Conservation (phyloP, 1,140 invertebrate species). For the Temnothorax nylanderi region DNA sequence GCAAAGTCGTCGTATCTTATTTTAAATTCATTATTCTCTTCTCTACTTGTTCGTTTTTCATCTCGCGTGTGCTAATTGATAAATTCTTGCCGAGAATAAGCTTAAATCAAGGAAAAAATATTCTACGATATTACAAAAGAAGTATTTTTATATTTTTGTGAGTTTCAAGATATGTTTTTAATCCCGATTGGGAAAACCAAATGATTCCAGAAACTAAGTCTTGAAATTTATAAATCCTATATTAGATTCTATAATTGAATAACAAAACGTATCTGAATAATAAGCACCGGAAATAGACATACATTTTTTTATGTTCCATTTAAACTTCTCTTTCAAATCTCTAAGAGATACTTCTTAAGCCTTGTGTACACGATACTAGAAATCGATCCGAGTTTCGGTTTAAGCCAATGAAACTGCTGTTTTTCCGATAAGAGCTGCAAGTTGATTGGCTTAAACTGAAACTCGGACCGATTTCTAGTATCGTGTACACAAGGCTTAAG, state of each 20-base stretch:
- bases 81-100: neutral
- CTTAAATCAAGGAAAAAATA: neutral
- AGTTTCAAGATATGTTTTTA: constrained; percentile 19
- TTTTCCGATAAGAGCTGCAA: no score
- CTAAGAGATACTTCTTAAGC: no score
- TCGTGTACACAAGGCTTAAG: no score
- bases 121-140: constrained; percentile 17
- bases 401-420: no score
- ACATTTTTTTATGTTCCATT: neutral
- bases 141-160: constrained; percentile 42
- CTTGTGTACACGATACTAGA: no score
- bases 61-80: constrained; percentile 19
- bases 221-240: constrained; percentile 16
- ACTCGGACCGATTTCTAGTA: no score
- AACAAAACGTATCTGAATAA: constrained; percentile 3
- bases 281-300: neutral
- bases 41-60: neutral
- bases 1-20: neutral
- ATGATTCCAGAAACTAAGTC: neutral
- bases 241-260: neutral
- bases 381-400: no score
- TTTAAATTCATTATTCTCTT: constrained; percentile 33
- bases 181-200: neutral
- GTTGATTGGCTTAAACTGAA: no score
- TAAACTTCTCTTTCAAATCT: constrained; percentile 42